phyloP scores from a whole-genome alignment of 2,888 invertebrate species.

The Liopterus haemorrhoidalis region DNA sequence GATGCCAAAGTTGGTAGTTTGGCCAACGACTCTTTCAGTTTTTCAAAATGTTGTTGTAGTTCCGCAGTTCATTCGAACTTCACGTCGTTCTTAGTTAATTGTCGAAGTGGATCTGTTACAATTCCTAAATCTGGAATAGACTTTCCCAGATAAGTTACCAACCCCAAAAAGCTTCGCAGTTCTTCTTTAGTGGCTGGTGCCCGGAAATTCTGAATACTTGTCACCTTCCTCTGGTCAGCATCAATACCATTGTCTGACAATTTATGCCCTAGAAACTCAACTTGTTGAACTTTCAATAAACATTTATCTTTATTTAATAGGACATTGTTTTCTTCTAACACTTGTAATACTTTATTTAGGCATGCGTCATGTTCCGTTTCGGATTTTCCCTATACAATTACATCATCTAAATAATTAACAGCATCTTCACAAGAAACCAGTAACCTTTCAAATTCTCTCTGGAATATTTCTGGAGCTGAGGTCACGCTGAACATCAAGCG shows the following conservation, averaged over 20 bases:
- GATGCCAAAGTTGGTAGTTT: conserved; percentile 27
- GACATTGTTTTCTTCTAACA: conserved; percentile 31
- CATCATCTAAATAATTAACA: conserved; percentile 35
- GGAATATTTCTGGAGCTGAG: conserved; percentile 36
- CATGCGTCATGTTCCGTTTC: conserved; percentile 34
- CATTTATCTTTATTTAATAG: conserved; percentile 36
- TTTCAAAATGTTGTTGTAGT: conserved; percentile 7
- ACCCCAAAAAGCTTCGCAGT: background rate
- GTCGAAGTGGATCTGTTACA: conserved; percentile 7
- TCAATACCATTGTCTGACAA: conserved; percentile 4
- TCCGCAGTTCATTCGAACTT: background rate
- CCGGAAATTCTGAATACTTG: conserved; percentile 1
- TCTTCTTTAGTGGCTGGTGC: conserved; percentile 6
- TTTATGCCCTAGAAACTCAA: conserved; percentile 34
- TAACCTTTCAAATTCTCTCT: conserved; percentile 35
- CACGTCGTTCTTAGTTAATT: conserved; percentile 9
- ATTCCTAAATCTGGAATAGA: conserved; percentile 12
- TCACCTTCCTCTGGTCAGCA: background rate
- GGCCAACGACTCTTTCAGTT: conserved; percentile 4
- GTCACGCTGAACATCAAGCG: conserved; percentile 40
- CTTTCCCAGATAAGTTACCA: conserved; percentile 4
- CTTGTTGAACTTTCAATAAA: conserved; percentile 19
- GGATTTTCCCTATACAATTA: conserved; percentile 34
- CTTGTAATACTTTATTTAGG: conserved; percentile 30
- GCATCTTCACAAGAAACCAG: conserved; percentile 33